Percentiles rank a stretch among this genome's conserved stretches.
These are phyloP conservation scores for Urocitellus parryii DNA, from an alignment of 2,113 vertebrate genomes.

Conservation along the genomic window DNA sequence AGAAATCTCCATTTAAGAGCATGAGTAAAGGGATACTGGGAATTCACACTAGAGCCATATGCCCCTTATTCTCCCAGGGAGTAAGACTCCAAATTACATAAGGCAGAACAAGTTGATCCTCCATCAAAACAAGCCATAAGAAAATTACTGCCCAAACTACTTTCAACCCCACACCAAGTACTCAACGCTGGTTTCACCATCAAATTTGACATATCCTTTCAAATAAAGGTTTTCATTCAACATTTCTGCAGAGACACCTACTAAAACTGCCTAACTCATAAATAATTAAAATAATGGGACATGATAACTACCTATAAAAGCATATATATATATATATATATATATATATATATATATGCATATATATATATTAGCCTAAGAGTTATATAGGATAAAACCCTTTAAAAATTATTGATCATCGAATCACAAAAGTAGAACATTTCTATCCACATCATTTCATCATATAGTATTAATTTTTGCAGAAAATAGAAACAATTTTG, in stretches of 20 bases:
- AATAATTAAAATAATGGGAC: background rate
- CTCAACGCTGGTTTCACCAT: background rate
- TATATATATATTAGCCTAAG: background rate
- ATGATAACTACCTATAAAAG: background rate
- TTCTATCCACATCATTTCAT: background rate
- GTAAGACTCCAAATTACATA: background rate
- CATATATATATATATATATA: background rate
- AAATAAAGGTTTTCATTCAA: background rate
- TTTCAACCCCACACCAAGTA: background rate
- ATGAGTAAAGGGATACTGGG: background rate
- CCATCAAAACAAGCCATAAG: background rate
- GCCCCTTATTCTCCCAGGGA: too few species aligned
- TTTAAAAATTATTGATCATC: background rate
- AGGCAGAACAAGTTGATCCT: accelerated
- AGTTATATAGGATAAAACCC: background rate
- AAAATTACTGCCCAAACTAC: background rate
- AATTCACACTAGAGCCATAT: accelerated
- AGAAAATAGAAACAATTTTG: background rate
- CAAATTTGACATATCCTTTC: background rate
- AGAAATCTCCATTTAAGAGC: background rate
- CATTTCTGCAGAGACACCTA: background rate
- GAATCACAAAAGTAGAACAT: background rate
- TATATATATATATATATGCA: background rate
- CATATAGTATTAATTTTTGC: background rate
- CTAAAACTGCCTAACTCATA: background rate